Conservation (phyloP, 2,888 invertebrate genomes). For the Acrocyrtus sp. region DNA sequence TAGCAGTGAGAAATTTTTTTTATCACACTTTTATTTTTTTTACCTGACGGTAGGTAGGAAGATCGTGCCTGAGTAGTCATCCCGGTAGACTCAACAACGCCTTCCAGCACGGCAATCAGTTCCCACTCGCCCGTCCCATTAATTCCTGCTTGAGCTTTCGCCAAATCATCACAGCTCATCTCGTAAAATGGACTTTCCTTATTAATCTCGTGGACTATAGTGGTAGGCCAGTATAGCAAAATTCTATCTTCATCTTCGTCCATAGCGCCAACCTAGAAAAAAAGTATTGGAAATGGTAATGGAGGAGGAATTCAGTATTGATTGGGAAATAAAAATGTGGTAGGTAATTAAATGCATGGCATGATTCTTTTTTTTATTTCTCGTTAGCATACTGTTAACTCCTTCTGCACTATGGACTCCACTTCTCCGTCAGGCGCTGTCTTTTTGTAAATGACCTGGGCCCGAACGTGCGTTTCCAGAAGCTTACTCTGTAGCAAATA, state of each 20-base stretch:
- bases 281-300: not conserved
- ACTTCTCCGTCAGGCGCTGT: constrained; percentile 84
- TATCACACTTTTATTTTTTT: too few relatives aligned
- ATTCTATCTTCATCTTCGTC: constrained; percentile 66
- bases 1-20: too few relatives aligned
- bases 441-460: constrained; percentile 83
- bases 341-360: constrained; percentile 75
- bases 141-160: constrained; percentile 71
- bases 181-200: constrained; percentile 85
- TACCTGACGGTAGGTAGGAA: constrained; percentile 85
- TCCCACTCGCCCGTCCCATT: constrained; percentile 72
- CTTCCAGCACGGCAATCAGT: constrained; percentile 88
- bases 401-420: constrained; percentile 74
- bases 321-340: not conserved
- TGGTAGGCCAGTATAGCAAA: constrained; percentile 97
- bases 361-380: too few relatives aligned
- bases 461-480: constrained; percentile 68
- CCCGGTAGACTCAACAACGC: constrained; percentile 85
- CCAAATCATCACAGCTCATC: constrained; percentile 88
- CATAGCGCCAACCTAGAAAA: constrained; percentile 50
- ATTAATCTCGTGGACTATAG: constrained; percentile 91
- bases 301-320: not conserved
- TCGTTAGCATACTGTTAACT: constrained; percentile 79
- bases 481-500: constrained; percentile 80
- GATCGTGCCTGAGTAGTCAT: constrained; percentile 84